These are phyloP conservation scores for Delichon dasypus DNA, from an alignment of 2,797 vertebrate genomes.

Conservation along the genomic window DNA sequence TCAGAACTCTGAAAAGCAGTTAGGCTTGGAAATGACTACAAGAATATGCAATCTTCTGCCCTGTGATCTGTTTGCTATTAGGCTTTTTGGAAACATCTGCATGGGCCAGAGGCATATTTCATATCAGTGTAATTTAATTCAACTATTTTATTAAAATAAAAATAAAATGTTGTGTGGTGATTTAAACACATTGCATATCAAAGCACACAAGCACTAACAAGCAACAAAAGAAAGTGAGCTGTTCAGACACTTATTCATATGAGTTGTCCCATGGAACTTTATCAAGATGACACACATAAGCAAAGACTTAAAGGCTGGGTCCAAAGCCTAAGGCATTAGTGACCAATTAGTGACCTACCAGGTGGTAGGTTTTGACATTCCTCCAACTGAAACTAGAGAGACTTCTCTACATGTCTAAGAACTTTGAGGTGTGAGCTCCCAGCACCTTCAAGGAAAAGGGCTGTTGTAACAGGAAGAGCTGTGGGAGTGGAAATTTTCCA, in stretches of 20 bases:
- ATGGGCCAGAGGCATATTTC: slow-evolving; percentile 69
- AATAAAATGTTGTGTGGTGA: slow-evolving; percentile 59
- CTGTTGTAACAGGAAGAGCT: neutral
- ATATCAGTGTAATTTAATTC: slow-evolving; percentile 74
- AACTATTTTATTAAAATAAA: slow-evolving; percentile 69
- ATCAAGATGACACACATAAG: neutral
- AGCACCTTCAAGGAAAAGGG: neutral
- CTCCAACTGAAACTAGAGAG: neutral
- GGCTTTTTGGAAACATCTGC: slow-evolving; percentile 66
- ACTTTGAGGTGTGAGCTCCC: neutral
- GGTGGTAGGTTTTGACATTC: neutral
- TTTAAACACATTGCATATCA: slow-evolving; percentile 62
- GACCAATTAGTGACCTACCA: neutral
- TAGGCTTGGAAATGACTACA: slow-evolving; percentile 40
- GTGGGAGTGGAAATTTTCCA: neutral
- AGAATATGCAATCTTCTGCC: slow-evolving; percentile 54
- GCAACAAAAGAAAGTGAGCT: slow-evolving; percentile 33
- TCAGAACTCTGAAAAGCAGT: slow-evolving; percentile 48
- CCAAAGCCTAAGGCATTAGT: neutral
- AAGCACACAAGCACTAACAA: slow-evolving; percentile 66
- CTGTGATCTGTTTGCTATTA: slow-evolving; percentile 78
- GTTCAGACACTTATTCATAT: neutral
- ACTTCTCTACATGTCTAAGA: neutral
- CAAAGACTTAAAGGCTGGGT: neutral
- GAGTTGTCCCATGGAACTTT: neutral